Evolutionary conservation across 2,888 invertebrate genomes (phyloP).

Genomic region (Apotomis betuletana): DNA sequence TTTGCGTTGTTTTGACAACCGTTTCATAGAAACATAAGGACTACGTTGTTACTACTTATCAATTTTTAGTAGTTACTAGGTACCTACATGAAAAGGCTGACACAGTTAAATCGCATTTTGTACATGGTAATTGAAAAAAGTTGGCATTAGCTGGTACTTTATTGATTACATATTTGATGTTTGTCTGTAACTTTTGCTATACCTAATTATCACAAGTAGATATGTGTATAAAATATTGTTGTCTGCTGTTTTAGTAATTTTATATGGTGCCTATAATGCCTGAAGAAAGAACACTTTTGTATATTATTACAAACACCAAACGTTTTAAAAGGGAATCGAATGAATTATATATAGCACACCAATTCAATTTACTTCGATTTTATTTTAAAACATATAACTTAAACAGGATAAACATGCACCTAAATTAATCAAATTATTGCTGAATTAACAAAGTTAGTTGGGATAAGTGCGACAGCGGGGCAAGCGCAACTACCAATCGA

Average conservation of each 20-base stretch:
- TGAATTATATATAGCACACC: neutral
- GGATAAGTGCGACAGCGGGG: too few relatives aligned
- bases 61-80: conserved; percentile 78
- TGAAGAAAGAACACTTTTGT: conserved; percentile 3
- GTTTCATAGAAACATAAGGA: conserved; percentile 82
- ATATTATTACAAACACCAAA: conserved; percentile 1
- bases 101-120: conserved; percentile 71
- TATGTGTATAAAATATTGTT: conserved; percentile 38
- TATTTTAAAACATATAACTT: neutral
- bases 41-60: conserved; percentile 77
- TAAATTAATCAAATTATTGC: conserved; percentile 1
- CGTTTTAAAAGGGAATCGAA: too few relatives aligned
- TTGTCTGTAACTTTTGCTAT: conserved; percentile 40
- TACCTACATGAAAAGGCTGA: conserved; percentile 78
- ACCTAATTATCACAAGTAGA: conserved; percentile 35
- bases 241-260: conserved; percentile 34
- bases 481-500: too few relatives aligned
- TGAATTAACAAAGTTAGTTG: neutral
- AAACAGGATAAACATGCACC: conserved; percentile 4
- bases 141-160: conserved; percentile 42
- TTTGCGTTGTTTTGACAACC: conserved; percentile 73
- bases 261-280: conserved; percentile 23
- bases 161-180: conserved; percentile 39
- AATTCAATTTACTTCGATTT: too few relatives aligned
- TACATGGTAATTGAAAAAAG: conserved; percentile 46